phyloP scores from a whole-genome alignment of 2,113 vertebrate genomes.

The Ochotona curzoniae region DNA sequence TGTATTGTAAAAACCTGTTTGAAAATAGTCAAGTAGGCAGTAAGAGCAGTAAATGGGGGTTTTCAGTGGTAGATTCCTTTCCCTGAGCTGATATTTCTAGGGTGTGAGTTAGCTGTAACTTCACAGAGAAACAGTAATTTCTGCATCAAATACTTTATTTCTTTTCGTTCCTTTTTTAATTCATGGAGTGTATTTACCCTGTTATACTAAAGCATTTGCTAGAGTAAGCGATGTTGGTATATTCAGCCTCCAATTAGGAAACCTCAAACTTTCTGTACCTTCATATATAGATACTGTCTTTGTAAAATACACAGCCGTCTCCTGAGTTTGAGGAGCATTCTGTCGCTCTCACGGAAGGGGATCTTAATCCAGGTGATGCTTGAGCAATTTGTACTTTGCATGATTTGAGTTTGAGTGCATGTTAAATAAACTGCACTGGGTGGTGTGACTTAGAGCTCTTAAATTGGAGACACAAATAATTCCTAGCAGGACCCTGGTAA shows the following conservation, averaged over 20 bases:
- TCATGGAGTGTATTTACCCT: background rate
- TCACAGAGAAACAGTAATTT: background rate
- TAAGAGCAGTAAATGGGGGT: background rate
- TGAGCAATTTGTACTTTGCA: conserved; percentile 36
- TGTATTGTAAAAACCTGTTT: background rate
- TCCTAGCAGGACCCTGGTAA: background rate
- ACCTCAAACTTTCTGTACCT: background rate
- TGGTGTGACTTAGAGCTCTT: background rate
- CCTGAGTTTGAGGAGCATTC: conserved; percentile 43
- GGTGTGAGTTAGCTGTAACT: background rate
- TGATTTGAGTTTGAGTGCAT: conserved; percentile 18
- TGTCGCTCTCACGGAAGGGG: background rate
- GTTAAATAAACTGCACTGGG: background rate
- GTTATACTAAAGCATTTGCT: conserved; percentile 1
- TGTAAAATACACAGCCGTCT: background rate
- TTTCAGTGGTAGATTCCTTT: background rate
- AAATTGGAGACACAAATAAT: conserved; percentile 13
- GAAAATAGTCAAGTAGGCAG: background rate
- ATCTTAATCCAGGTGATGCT: conserved; percentile 32
- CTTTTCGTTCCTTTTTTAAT: background rate
- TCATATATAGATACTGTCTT: background rate
- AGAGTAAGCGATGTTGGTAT: background rate
- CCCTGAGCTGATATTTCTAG: background rate
- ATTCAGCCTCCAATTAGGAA: background rate
- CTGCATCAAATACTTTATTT: background rate